Evolutionary conservation across 2,888 invertebrate genomes (phyloP), one percentile per base, ranked within the genome.

Genomic region (Leptinotarsa haldemani): DNA sequence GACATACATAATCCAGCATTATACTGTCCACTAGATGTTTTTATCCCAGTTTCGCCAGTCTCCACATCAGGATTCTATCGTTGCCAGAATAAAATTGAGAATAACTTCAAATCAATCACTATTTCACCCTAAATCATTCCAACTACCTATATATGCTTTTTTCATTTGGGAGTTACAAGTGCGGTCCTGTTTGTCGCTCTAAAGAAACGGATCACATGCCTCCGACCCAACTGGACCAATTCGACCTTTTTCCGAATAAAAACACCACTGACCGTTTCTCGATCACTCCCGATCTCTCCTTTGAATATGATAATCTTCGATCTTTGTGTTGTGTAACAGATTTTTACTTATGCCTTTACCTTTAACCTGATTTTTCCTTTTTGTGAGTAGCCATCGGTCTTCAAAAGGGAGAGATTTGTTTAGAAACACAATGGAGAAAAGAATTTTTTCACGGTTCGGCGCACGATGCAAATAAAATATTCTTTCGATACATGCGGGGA

Each of bases 131-230:
- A 40, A 40, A 40, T 40, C 40, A 40, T 40, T 9, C 40, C 40
- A 50, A 50, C 50, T 4, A 50, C 9, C 53, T 18, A 20, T 18
- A 18, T n/a, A 18, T 18, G 4, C 4, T 16, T 18, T 18, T 52
- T 18, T n/a, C 52, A 52, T 56, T 20, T n/a, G n/a, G 30, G 4
- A 40, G 13, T 61, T 30, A 5, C 61, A 5, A 61, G 61, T 61
- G n/a, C 61, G 61, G 25, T 61, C 61, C 61, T 61, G 61, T 61
- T 25, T 68, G 56, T 70, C 67, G 81, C 82, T 83, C 84, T 84
- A 86, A 84, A 84, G 83, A 83, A 83, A 84, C 83, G 84, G 84
- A 84, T 84, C 83, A 82, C 83, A 83, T 83, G 81, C 81, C 80
- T 78, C 81, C 80, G 75, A 80, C 79, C 80, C 83, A 82, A 84